phyloP scores from a whole-genome alignment of 2,888 invertebrate species.

The Acleris emargana region DNA sequence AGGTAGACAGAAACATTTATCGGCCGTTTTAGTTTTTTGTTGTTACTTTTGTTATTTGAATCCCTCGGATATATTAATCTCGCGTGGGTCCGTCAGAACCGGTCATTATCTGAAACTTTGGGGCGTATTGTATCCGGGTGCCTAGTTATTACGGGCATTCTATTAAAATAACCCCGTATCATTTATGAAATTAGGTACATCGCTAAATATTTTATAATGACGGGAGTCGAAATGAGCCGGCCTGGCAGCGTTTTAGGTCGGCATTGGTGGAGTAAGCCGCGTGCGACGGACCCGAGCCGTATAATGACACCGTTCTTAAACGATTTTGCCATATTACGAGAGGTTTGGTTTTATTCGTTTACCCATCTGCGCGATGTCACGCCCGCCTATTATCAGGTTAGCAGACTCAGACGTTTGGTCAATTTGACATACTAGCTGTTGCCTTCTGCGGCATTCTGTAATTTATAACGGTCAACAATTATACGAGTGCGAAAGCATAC shows the following conservation, averaged over 20 bases:
- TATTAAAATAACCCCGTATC: conserved; percentile 79
- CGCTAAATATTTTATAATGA: conserved; percentile 84
- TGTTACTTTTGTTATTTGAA: conserved; percentile 73
- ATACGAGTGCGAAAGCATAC: too few relatives aligned
- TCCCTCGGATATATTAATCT: conserved; percentile 81
- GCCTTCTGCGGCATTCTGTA: not conserved
- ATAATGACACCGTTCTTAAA: conserved; percentile 62
- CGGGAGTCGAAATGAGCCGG: conserved; percentile 65
- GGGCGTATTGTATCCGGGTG: conserved; percentile 80
- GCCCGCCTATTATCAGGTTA: conserved; percentile 66
- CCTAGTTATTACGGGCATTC: conserved; percentile 80
- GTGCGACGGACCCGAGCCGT: conserved; percentile 49
- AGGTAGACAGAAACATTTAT: conserved; percentile 78
- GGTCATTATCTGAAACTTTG: conserved; percentile 79
- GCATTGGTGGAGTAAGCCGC: conserved; percentile 58
- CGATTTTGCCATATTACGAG: conserved; percentile 50
- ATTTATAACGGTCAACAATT: too few relatives aligned
- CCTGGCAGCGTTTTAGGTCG: conserved; percentile 64
- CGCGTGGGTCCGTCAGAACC: conserved; percentile 73
- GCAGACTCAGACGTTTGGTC: conserved; percentile 39
- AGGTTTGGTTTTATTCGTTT: conserved; percentile 52
- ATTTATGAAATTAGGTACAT: conserved; percentile 80
- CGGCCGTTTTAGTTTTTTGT: conserved; percentile 79
- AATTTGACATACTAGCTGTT: not conserved
- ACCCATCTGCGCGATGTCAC: conserved; percentile 53